These are phyloP conservation scores for Caenorhabditis remanei DNA, from an alignment of 1,140 invertebrate genomes.

Conservation along the genomic window DNA sequence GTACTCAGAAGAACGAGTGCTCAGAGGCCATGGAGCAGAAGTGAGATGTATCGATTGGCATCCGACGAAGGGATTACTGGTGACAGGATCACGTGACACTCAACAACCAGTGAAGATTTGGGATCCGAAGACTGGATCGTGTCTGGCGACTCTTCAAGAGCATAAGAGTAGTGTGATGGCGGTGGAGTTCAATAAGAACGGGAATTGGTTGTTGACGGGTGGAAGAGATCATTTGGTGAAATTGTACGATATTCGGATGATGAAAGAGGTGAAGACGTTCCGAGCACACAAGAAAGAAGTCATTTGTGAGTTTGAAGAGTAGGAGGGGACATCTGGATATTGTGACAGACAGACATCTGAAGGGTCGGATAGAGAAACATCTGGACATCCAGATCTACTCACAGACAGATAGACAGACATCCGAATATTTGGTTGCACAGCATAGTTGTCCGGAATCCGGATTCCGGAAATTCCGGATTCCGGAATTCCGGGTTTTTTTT, in stretches of 20 bases:
- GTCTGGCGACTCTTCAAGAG: slow-evolving; percentile 85
- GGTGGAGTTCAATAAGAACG: slow-evolving; percentile 98
- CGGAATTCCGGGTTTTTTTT: no score
- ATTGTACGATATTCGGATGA: slow-evolving; percentile 93
- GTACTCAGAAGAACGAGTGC: slow-evolving; percentile 94
- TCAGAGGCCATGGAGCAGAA: slow-evolving; percentile 97
- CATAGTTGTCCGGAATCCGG: no score
- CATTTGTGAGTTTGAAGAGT: slow-evolving; percentile 82
- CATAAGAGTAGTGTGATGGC: slow-evolving; percentile 99
- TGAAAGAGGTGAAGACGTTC: slow-evolving; percentile 91
- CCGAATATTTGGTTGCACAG: no score
- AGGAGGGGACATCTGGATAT: no score
- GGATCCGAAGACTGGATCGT: slow-evolving; percentile 94
- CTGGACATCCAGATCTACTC: no score
- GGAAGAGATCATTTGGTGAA: slow-evolving; percentile 97
- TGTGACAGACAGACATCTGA: no score
- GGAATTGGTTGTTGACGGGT: slow-evolving; percentile 98
- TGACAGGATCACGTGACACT: slow-evolving; percentile 98
- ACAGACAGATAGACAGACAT: no score
- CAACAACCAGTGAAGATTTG: slow-evolving; percentile 99
- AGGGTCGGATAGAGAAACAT: no score
- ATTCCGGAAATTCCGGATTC: no score
- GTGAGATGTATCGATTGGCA: slow-evolving; percentile 99
- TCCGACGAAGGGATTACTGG: slow-evolving; percentile 94
- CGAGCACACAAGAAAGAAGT: slow-evolving; percentile 98